Percentiles rank a stretch among this genome's conserved stretches.
Conservation (phyloP, 2,888 invertebrate species). For the Scaptomyza caliginosa region DNA sequence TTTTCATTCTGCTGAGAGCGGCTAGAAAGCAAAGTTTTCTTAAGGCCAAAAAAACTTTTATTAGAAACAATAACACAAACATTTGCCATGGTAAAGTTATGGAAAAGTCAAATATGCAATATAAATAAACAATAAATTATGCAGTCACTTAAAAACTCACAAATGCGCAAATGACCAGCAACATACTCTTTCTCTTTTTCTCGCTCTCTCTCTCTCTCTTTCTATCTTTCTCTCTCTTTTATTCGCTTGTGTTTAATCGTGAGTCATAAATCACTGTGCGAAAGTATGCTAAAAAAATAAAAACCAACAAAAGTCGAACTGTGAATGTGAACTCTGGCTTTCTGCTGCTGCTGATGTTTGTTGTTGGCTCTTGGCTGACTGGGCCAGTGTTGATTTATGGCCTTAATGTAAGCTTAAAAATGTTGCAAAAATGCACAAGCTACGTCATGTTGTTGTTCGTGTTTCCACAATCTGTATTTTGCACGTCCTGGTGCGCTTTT, state of each 20-base stretch:
- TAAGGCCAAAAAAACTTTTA: constrained; percentile 12
- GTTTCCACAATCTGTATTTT: too few relatives aligned
- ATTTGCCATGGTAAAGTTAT: constrained; percentile 8
- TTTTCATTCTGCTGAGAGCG: background rate
- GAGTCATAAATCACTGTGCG: constrained; percentile 39
- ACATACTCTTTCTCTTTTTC: background rate
- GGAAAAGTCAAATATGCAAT: constrained; percentile 30
- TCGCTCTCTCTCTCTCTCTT: background rate
- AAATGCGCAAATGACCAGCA: constrained; percentile 16
- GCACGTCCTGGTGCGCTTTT: background rate
- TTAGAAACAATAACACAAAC: constrained; percentile 13
- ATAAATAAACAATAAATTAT: constrained; percentile 46
- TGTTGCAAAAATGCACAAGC: constrained; percentile 5
- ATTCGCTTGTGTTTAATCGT: too few relatives aligned
- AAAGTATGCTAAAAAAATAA: constrained; percentile 6
- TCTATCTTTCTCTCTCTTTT: too few relatives aligned
- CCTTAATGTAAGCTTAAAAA: constrained; percentile 9
- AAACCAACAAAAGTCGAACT: constrained; percentile 8
- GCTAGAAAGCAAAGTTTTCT: constrained; percentile 3
- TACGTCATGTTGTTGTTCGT: background rate
- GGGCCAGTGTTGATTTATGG: constrained; percentile 52
- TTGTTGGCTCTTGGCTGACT: background rate
- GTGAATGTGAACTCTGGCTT: constrained; percentile 10
- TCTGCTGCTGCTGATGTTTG: constrained; percentile 1
- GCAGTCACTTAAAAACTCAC: constrained; percentile 33